Base-by-base conservation (phyloP, 1,140 invertebrate species). In the Delia radicum region DNA sequence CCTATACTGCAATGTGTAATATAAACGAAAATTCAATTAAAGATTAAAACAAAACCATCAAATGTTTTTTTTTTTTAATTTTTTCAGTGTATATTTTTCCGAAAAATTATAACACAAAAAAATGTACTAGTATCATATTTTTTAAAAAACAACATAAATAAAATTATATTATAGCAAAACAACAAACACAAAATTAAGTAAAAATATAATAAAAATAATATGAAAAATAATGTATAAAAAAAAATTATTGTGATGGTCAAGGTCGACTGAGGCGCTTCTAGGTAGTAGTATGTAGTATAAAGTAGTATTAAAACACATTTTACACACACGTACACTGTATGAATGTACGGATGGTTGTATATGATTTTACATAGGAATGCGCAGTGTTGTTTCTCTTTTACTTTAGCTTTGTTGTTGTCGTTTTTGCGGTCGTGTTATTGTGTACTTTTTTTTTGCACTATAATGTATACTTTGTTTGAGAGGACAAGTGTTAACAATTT, bases 241-340 rank as follows among this genome's bases (percentile, higher is more conserved):
- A 28, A 69, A 69, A 69, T 33, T 69, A 69, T 83, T 83, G 82
- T 83, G 82, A 83, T 83, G 82, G 82, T 83, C 82, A 83, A 83
- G 82, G 82, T 83, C 82, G 82, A 82, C 65, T 37, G 65, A 31
- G 65, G 31, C 65, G 65, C 65, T 69, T 13, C 27, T 63, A 10
- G 13, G 33, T 37, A 37, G 33, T 13, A 37, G 33, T 13, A 37
- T 37, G 13, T 10, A 10, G 33, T 37, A 7, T 37, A 37, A 37
- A 37, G 13, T 37, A 0, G 33, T 37, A 37, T 37, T 37, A n/a
- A 42, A 42, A 42, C 37, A n/a, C 37, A 42, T 10, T 10, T 10
- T 42, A 42, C 37, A 42, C n/a, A 42, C 37, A 15, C 37, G 37
- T 42, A 42, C 12, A 42, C 10, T n/a, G n/a, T n/a, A n/a, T n/a